Evolutionary conservation across 1,140 invertebrate genomes (phyloP), one percentile per base, ranked within the genome.

Genomic region (Helicoverpa armigera): DNA sequence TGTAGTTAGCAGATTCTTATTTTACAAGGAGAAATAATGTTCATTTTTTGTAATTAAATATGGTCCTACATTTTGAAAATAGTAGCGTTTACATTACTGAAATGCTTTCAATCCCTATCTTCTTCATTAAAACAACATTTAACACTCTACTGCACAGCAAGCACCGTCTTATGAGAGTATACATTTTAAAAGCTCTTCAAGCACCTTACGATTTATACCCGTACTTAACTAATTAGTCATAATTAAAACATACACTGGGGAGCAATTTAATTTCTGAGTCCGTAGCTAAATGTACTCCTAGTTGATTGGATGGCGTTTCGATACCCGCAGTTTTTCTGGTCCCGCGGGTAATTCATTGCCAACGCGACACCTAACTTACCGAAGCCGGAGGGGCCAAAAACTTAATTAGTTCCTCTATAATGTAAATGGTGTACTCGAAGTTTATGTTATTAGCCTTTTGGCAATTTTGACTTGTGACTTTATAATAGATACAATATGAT

Each of bases 341-440:
- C 74, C 74, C 80, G 43, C 7, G 23, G 67, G 74, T 43, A 70
- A 82, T 77, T 56, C 31, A 82, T 56, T 77, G 74, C 18, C 80
- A 61, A 1, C 48, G 63, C 74, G 65, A 77, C 80, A 78, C 23
- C 73, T 63, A 77, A 78, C 74, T 82, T 82, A 76, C 80, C 76
- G 56, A 53, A 58, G 76, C 80, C 76, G 56, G 63, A 58, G 16
- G 76, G 80, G 75, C 63, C 75, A 61, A 82, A 76, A 61, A 72
- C 48, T 16, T 75, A 78, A 82, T 82, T 56, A 82, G 80, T 78
- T 82, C 54, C 50, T 67, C 48, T 58, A 53, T 58, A 72, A 48
- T 51, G 67, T 70, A 72, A 80, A n/a, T 31, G 69, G 11, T 56
- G 12, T 16, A 16, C 23, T 35, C 9, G 14, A 23, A 23, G 23